A percentile compares a stretch with the other conserved stretches of the same genome.
phyloP scores from a whole-genome alignment of 1,140 invertebrate species.

The Pseudomyrmex flavicornis region DNA sequence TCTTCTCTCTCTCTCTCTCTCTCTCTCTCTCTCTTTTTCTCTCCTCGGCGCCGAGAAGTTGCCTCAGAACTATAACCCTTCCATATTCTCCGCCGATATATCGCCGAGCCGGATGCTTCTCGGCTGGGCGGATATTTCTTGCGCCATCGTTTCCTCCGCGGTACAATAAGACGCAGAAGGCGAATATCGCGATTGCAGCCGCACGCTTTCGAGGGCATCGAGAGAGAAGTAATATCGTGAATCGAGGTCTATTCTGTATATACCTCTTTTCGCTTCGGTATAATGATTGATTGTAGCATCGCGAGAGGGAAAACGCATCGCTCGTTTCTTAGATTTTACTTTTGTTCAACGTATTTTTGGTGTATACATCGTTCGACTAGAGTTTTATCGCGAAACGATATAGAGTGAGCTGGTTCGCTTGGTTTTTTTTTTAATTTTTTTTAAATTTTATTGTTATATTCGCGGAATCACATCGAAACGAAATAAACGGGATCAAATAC shows the following conservation, averaged over 20 bases:
- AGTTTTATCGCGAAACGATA: slow-evolving; percentile 12
- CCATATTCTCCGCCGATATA: slow-evolving; percentile 24
- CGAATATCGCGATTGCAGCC: slow-evolving; percentile 51
- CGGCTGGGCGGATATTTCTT: slow-evolving; percentile 57
- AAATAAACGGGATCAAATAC: no score
- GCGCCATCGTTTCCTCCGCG: slow-evolving; percentile 54
- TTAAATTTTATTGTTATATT: background rate
- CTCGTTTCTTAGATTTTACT: slow-evolving; percentile 23
- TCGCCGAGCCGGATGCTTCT: slow-evolving; percentile 46
- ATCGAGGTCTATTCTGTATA: slow-evolving; percentile 40
- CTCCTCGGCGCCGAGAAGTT: background rate
- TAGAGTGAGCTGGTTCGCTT: background rate
- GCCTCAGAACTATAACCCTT: background rate
- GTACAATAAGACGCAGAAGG: slow-evolving; percentile 42
- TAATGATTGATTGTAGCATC: slow-evolving; percentile 53
- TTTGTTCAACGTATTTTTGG: slow-evolving; percentile 26
- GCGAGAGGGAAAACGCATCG: slow-evolving; percentile 27
- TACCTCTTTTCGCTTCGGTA: slow-evolving; percentile 34
- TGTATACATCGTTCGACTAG: background rate
- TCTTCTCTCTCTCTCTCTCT: no score
- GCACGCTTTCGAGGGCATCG: slow-evolving; percentile 38
- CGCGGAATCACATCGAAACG: no score
- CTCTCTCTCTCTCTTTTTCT: no score
- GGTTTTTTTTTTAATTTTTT: background rate
- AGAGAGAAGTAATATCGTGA: slow-evolving; percentile 49